These are phyloP conservation scores for Ciconia stormi DNA, from an alignment of 2,113 vertebrate species.

Conservation along the genomic window DNA sequence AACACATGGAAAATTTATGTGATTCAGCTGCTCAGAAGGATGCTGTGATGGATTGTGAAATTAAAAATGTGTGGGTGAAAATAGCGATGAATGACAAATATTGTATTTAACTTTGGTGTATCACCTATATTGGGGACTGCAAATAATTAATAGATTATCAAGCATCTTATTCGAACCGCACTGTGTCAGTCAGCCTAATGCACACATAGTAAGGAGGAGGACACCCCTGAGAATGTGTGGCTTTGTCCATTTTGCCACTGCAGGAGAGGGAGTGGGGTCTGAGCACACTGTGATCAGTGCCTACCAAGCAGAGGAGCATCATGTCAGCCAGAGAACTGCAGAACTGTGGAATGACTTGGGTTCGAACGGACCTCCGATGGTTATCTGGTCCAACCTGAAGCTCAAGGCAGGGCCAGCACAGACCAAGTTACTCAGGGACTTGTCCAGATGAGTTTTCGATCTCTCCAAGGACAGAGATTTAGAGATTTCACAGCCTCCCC, in stretches of 20 bases:
- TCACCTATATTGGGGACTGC: neutral
- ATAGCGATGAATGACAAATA: neutral
- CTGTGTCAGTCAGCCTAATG: neutral
- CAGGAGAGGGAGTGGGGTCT: neutral
- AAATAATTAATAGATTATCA: neutral
- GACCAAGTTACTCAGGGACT: neutral
- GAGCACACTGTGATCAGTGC: neutral
- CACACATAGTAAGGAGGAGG: neutral
- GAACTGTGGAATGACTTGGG: neutral
- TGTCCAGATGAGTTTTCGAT: neutral
- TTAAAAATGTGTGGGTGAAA: constrained; percentile 15
- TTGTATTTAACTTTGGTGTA: neutral
- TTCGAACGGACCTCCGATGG: accelerated
- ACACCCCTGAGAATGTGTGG: neutral
- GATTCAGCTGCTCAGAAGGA: constrained; percentile 1
- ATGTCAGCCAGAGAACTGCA: neutral
- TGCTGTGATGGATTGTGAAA: neutral
- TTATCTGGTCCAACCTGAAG: neutral
- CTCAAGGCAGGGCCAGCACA: neutral
- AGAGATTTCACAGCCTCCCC: neutral
- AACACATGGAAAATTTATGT: constrained; percentile 10
- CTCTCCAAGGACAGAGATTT: neutral
- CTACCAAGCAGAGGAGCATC: neutral
- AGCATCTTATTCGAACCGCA: neutral
- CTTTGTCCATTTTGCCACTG: neutral